A percentile compares a stretch with the other conserved stretches of the same genome.
Evolutionary conservation across 2,797 vertebrate species (phyloP).

Genomic region (Simalia tracyae): DNA sequence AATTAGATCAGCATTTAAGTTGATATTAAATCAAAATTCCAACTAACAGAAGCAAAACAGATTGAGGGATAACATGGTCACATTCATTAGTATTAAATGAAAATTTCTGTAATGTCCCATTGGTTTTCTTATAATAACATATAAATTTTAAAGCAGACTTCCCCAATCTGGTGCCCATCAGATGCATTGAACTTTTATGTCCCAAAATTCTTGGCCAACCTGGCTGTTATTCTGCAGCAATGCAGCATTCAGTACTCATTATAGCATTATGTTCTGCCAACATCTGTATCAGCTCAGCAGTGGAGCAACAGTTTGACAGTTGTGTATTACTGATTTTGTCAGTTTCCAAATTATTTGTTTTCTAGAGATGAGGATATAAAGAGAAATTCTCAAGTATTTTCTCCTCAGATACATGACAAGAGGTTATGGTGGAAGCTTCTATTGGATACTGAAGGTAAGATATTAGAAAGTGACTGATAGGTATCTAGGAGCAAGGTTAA

Average conservation of each 20-base stretch:
- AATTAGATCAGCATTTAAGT: neutral
- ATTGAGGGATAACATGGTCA: neutral
- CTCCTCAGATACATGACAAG: neutral
- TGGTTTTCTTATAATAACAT: neutral
- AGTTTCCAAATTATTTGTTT: neutral
- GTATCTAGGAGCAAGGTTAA: neutral
- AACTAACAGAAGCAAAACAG: neutral
- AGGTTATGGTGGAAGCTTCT: neutral
- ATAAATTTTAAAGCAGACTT: neutral
- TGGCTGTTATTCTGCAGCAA: neutral
- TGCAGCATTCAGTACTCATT: neutral
- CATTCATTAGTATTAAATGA: neutral
- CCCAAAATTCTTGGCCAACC: neutral
- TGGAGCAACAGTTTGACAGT: neutral
- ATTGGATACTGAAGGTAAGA: neutral
- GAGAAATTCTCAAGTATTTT: neutral
- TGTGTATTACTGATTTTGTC: neutral
- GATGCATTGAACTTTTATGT: neutral
- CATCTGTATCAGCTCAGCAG: conserved; percentile 9
- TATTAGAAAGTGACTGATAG: neutral
- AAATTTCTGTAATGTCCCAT: neutral
- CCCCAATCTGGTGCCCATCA: neutral
- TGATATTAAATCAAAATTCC: neutral
- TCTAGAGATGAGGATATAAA: neutral
- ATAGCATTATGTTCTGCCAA: neutral